A percentile compares a stretch with the other conserved stretches of the same genome.
Evolutionary conservation across 2,888 invertebrate species (phyloP).

Genomic region (Drosophila neoperkinsi): DNA sequence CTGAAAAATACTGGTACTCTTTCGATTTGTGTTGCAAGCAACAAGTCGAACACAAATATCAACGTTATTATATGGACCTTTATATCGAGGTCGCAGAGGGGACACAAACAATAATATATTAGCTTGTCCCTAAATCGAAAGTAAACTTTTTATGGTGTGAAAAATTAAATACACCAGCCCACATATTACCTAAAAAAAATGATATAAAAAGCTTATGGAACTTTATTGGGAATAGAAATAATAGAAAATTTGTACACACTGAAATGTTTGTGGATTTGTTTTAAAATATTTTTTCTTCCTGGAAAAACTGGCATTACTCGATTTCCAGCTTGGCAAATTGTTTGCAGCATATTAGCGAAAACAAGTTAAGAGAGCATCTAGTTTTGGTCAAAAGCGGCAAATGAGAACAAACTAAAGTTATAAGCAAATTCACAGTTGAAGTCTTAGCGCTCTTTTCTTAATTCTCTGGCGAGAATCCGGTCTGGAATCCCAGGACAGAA

Average conservation of each 20-base stretch:
- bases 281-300: background rate
- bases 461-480: background rate
- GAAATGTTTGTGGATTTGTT: background rate
- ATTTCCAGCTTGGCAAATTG: background rate
- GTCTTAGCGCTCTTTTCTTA: background rate
- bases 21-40: constrained; percentile 12
- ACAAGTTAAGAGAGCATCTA: constrained; percentile 1
- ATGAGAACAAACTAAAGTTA: background rate
- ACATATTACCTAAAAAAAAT: background rate
- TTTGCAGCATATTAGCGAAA: background rate
- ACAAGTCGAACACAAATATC: background rate
- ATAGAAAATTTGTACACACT: background rate
- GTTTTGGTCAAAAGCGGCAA: background rate
- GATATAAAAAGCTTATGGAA: background rate
- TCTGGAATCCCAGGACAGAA: background rate
- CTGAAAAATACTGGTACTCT: background rate
- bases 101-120: no score
- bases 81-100: background rate
- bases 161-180: background rate
- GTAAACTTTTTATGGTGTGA: background rate
- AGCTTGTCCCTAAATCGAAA: background rate
- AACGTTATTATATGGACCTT: background rate
- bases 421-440: background rate
- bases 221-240: background rate
- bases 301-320: constrained; percentile 1